Conservation (phyloP, 2,888 invertebrate genomes). For the Andrena hattorfiana region DNA sequence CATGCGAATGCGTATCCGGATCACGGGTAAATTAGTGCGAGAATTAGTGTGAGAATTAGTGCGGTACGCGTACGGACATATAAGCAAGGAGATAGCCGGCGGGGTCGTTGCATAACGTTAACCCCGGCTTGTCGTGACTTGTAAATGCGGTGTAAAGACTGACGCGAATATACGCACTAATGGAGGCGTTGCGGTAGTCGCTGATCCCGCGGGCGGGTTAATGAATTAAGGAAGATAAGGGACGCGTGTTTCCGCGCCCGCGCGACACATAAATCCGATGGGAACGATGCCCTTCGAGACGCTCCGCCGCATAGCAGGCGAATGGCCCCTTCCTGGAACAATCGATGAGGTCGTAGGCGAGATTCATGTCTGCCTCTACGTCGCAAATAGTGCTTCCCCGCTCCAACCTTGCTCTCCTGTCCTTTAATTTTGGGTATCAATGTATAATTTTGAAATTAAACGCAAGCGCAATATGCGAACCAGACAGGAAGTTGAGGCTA, state of each 20-base stretch:
- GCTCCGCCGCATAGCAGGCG: background rate
- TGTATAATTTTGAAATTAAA: no score
- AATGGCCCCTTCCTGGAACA: conserved; percentile 6
- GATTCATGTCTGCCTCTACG: background rate
- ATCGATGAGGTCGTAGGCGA: conserved; percentile 9
- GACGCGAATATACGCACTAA: conserved; percentile 64
- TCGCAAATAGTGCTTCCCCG: background rate
- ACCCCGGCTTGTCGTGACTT: conserved; percentile 63
- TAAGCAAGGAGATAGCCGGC: conserved; percentile 38
- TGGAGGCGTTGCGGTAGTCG: conserved; percentile 48
- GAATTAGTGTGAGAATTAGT: conserved; percentile 72
- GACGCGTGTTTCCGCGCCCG: conserved; percentile 38
- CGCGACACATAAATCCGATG: conserved; percentile 22
- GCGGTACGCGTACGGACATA: conserved; percentile 52
- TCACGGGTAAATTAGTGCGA: conserved; percentile 74
- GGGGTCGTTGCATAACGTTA: conserved; percentile 71
- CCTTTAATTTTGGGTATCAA: no score
- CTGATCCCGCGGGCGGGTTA: conserved; percentile 47
- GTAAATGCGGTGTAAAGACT: conserved; percentile 68
- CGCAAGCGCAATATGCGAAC: no score
- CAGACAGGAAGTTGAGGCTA: no score
- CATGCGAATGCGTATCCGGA: conserved; percentile 73
- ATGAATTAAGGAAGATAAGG: conserved; percentile 69
- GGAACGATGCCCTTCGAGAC: conserved; percentile 9
- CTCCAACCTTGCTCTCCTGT: no score